phyloP scores from a whole-genome alignment of 2,113 vertebrate species.

The Spheniscus mendiculus region DNA sequence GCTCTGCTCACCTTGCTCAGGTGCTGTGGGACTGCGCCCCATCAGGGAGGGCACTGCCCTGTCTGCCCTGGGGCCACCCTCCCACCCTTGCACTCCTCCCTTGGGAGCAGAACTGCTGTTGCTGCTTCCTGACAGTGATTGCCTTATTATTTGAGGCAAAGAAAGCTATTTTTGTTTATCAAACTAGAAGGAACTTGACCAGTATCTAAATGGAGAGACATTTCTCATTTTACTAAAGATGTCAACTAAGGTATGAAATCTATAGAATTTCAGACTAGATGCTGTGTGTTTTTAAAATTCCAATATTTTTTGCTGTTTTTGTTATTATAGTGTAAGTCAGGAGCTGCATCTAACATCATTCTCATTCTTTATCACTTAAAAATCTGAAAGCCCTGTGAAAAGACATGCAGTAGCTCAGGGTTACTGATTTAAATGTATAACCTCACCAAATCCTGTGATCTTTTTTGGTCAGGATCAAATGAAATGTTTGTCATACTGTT shows the following conservation, averaged over 20 bases:
- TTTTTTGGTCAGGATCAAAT: background rate
- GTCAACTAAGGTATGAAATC: background rate
- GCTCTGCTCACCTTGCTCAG: background rate
- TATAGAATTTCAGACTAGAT: background rate
- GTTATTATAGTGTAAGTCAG: background rate
- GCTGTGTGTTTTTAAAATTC: background rate
- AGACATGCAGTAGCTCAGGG: background rate
- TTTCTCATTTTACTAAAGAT: background rate
- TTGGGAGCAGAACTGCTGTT: background rate
- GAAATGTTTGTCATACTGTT: background rate
- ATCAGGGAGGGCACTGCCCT: rapidly evolving
- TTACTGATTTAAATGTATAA: background rate
- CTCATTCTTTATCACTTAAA: background rate
- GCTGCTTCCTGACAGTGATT: background rate
- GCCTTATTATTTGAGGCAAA: background rate
- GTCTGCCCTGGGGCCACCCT: background rate
- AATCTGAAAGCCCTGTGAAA: background rate
- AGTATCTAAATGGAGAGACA: background rate
- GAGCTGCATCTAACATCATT: background rate
- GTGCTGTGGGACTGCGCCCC: rapidly evolving
- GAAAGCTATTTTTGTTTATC: background rate
- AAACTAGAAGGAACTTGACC: background rate
- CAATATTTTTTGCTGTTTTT: background rate
- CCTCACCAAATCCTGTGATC: background rate
- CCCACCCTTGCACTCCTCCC: rapidly evolving